Evolutionary conservation across 2,797 vertebrate species (phyloP).

Genomic region (Geotrypetes seraphini): DNA sequence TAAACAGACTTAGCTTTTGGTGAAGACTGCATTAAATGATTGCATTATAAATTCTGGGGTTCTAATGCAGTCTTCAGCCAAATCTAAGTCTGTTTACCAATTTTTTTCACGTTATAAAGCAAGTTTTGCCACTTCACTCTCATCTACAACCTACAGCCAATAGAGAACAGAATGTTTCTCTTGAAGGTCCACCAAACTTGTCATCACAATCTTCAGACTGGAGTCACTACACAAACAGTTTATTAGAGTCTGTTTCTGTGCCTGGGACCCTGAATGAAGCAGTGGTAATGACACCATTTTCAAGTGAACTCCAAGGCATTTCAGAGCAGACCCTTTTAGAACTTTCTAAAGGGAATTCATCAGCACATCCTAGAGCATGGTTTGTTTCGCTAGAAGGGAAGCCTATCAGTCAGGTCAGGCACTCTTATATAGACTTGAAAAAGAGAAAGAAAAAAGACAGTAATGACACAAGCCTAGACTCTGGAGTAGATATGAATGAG

Average conservation of each 20-base stretch:
- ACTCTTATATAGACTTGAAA: constrained; percentile 75
- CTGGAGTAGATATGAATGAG: constrained; percentile 85
- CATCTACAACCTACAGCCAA: constrained; percentile 46
- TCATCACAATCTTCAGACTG: constrained; percentile 53
- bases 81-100: no score
- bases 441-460: constrained; percentile 66
- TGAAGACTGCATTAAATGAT: no score
- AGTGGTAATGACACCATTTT: constrained; percentile 60
- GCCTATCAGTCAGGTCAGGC: constrained; percentile 76
- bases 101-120: no score
- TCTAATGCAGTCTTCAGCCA: no score
- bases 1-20: no score
- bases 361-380: constrained; percentile 77
- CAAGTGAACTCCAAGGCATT: constrained; percentile 82
- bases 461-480: constrained; percentile 81
- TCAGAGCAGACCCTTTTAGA: constrained; percentile 84
- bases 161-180: constrained; percentile 56
- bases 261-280: constrained; percentile 75
- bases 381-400: constrained; percentile 89
- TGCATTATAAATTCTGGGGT: no score
- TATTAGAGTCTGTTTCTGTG: constrained; percentile 78
- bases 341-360: constrained; percentile 69
- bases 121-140: constrained; percentile 32
- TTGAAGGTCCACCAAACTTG: constrained; percentile 61
- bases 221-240: constrained; percentile 69